These are phyloP conservation scores for Melanaphis sacchari DNA, from an alignment of 1,140 invertebrate genomes.

Conservation along the genomic window DNA sequence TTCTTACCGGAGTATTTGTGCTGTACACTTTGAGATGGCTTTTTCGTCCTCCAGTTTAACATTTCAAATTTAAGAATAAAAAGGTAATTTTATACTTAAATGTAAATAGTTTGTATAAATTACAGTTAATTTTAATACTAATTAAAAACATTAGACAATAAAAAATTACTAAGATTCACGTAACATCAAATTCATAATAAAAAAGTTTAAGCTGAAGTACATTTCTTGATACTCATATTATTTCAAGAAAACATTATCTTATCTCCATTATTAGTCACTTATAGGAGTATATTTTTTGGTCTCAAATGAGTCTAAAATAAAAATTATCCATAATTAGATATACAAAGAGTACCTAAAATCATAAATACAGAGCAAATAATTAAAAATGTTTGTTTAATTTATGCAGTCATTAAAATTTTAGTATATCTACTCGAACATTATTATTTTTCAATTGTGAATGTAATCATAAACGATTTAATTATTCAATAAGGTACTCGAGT, in stretches of 20 bases:
- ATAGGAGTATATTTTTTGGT: background rate
- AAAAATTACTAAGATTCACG: background rate
- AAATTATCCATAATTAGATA: background rate
- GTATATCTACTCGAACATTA: background rate
- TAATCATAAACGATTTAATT: background rate
- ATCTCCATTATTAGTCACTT: constrained; percentile 15
- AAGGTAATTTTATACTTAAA: background rate
- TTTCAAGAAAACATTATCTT: constrained; percentile 16
- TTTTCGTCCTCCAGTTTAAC: background rate
- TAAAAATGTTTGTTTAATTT: background rate
- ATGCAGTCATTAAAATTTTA: background rate
- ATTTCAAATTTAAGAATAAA: background rate
- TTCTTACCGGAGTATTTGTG: background rate
- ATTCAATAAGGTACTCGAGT: background rate
- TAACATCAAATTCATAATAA: background rate
- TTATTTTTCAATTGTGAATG: background rate
- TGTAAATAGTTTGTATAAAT: background rate
- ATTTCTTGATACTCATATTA: background rate
- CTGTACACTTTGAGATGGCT: background rate
- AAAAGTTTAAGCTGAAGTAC: background rate
- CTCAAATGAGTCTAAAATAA: background rate
- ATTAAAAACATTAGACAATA: background rate
- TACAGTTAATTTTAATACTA: background rate
- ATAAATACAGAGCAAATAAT: background rate
- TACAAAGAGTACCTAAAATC: background rate